Base-by-base conservation (phyloP, 2,888 invertebrate genomes). In the Thymelicus lineola region DNA sequence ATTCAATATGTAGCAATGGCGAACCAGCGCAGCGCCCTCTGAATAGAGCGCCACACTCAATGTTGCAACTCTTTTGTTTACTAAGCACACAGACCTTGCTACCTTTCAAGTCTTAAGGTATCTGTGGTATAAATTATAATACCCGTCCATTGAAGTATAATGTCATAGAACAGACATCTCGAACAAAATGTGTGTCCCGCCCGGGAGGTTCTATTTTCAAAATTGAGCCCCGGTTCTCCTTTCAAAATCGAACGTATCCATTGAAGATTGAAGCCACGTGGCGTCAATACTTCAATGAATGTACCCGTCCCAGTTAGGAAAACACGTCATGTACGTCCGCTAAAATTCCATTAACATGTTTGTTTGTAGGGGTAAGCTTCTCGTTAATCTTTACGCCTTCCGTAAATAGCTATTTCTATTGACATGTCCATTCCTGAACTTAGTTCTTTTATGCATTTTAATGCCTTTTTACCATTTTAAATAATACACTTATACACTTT, bases 31-130 rank as follows among this genome's bases (percentile, higher is more conserved):
- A 45, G 53, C 61, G 68, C 61, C 55, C 62, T 68, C 68, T 55
- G 55, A 28, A 55, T 55, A 36, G 35, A 6, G 57, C 14, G 35
- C 35, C 36, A 63, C 15, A 7, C n/a, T 15, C 17, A 55, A 45
- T 68, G 68, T 68, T 62, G 68, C 68, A 68, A 68, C 57, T 62
- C 62, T 68, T 62, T 62, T 62, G 68, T 68, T 68, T 62, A 10
- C 35, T 62, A 20, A 14, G 46, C 55, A 68, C 36, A 61, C 20
- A 68, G 28, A 57, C 17, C 36, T 68, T 35, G 55, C 20, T 67
- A 61, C 35, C 61, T 67, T 60, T 66, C 58, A 66, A 48, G 66
- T 17, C 66, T 46, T 48, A 50, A 17, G 20, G 53, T 20, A 20
- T 20, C 53, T 20, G 53, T 53, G 20, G 20, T 50, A 42, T 50